A percentile compares a stretch with the other conserved stretches of the same genome.
Conservation (phyloP, 2,888 invertebrate species). For the Chaitophorus viminalis region DNA sequence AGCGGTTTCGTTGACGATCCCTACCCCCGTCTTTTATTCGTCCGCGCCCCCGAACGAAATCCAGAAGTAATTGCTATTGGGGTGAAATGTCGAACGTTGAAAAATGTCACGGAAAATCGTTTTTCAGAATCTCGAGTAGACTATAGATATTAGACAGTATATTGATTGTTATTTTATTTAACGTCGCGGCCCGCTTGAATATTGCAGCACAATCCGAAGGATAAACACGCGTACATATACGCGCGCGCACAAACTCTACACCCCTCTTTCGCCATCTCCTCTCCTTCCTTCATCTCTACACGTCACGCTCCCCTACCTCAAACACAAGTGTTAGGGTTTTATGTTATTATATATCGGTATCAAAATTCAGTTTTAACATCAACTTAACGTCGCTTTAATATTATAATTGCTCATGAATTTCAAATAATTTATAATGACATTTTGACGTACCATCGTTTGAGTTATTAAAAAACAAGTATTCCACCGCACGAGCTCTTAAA, state of each 20-base stretch:
- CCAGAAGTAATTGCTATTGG: slow-evolving; percentile 49
- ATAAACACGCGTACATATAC: background rate
- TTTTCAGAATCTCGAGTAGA: slow-evolving; percentile 17
- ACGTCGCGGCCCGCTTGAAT: slow-evolving; percentile 19
- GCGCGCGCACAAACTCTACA: background rate
- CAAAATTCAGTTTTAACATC: background rate
- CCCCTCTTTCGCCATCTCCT: background rate
- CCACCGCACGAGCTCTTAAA: too few species aligned
- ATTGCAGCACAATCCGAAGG: background rate
- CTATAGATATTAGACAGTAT: slow-evolving; percentile 7
- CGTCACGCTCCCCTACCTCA: background rate
- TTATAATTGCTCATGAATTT: background rate
- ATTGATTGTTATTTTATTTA: slow-evolving; percentile 55
- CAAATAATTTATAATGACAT: background rate
- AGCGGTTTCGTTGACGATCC: slow-evolving; percentile 22
- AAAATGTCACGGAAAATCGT: slow-evolving; percentile 34
- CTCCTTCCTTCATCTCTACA: too few species aligned
- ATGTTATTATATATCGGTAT: background rate
- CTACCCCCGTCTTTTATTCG: background rate
- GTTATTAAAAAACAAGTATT: too few species aligned
- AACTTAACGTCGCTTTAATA: background rate
- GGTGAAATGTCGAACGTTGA: slow-evolving; percentile 37
- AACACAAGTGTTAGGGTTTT: background rate
- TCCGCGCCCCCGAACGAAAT: slow-evolving; percentile 20
- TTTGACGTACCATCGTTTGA: background rate